Conservation (phyloP, 2,888 invertebrate species). For the Perizoma flavofasciatum region DNA sequence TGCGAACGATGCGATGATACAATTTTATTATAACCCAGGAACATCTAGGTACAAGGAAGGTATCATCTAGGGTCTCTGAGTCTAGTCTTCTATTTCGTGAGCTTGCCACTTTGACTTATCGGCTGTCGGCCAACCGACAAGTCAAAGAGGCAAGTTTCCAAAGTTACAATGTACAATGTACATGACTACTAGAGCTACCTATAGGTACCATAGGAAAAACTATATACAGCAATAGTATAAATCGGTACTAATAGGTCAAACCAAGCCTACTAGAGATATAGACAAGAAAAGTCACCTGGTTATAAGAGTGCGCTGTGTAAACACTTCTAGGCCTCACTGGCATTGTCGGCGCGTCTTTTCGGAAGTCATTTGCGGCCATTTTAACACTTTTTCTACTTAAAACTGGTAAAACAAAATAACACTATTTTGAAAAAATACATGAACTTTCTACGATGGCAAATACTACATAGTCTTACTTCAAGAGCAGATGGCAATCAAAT, state of each 20-base stretch:
- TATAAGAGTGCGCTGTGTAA: slow-evolving; percentile 87
- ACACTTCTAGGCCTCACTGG: slow-evolving; percentile 86
- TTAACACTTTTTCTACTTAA: slow-evolving; percentile 70
- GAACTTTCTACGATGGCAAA: slow-evolving; percentile 70
- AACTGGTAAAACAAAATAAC: slow-evolving; percentile 59
- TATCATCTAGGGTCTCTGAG: no score
- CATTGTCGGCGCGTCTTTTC: slow-evolving; percentile 71
- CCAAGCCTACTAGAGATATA: slow-evolving; percentile 25
- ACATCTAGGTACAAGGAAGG: no score
- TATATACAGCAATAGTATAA: no score
- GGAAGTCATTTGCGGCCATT: slow-evolving; percentile 80
- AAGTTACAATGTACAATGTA: no score
- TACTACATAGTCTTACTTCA: slow-evolving; percentile 76
- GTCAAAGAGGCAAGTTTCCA: no score
- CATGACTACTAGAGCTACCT: no score
- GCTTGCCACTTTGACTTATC: no score
- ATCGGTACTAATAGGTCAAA: neutral
- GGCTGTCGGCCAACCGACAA: no score
- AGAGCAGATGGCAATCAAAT: slow-evolving; percentile 38
- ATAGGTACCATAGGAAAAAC: no score
- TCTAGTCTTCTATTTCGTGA: no score
- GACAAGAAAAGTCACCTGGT: slow-evolving; percentile 58
- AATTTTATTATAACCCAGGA: no score
- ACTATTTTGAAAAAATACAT: slow-evolving; percentile 74
- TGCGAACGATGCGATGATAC: no score